Percentiles rank a stretch among this genome's conserved stretches.
Conservation (phyloP, 2,113 vertebrate species). For the Oryctolagus cuniculus region DNA sequence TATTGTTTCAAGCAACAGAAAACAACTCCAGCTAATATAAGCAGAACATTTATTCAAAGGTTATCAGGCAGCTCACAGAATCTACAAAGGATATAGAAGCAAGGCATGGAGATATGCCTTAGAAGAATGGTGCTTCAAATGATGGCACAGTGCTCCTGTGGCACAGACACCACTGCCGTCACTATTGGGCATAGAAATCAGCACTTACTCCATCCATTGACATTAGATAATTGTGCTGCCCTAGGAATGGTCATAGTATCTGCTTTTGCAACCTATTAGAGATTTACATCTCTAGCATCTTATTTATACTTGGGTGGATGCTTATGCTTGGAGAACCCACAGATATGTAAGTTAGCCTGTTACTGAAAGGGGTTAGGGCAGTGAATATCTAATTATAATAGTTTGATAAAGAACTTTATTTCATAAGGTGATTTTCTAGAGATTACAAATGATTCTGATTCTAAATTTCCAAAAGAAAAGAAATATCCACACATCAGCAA, state of each 20-base stretch:
- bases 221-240: not conserved
- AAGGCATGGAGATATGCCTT: not conserved
- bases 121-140: not conserved
- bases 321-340: not conserved
- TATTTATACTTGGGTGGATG: not conserved
- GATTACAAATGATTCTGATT: not conserved
- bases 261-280: not conserved
- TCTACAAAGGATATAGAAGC: not conserved
- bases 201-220: not conserved
- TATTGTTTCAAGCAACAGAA: conserved; percentile 13
- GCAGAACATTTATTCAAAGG: not conserved
- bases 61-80: not conserved
- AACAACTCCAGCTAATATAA: not conserved
- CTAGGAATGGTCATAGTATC: not conserved
- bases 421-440: not conserved
- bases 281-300: not conserved
- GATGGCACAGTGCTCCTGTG: accelerated
- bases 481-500: not conserved
- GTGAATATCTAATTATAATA: not conserved
- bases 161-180: not conserved
- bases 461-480: not conserved
- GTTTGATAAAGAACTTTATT: not conserved
- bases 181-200: no score
- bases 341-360: not conserved
- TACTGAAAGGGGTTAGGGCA: not conserved